Conservation (phyloP, 23 tunicate species). For the Styela plicata region DNA sequence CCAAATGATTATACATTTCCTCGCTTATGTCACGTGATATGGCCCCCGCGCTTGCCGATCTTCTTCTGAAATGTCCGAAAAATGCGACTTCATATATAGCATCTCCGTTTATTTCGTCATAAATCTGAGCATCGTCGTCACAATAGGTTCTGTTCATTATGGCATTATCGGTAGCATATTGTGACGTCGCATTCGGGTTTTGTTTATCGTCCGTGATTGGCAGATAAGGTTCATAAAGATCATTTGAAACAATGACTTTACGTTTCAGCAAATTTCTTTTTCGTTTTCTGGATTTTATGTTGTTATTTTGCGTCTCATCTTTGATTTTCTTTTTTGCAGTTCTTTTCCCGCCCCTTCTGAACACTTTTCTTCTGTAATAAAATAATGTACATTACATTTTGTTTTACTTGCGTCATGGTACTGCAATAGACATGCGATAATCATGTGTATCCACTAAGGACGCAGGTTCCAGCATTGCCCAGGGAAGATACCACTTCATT, state of each 20-base stretch:
- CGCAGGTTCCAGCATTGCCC: no score
- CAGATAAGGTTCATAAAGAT: neutral
- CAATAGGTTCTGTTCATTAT: neutral
- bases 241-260: neutral
- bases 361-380: neutral
- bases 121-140: neutral
- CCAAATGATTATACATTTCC: neutral
- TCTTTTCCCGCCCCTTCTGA: neutral
- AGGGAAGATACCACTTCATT: no score
- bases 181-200: neutral
- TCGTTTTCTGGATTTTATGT: neutral
- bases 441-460: no score
- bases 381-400: no score
- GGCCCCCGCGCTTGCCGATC: neutral
- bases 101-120: neutral
- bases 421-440: no score
- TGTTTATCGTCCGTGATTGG: neutral
- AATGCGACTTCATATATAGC: neutral
- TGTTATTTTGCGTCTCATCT: neutral
- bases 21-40: neutral
- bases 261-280: neutral
- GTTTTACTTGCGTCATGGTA: no score
- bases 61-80: neutral
- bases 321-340: neutral
- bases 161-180: neutral